These are phyloP conservation scores for Podarcis cretensis DNA, from an alignment of 2,113 vertebrate species.

Conservation along the genomic window DNA sequence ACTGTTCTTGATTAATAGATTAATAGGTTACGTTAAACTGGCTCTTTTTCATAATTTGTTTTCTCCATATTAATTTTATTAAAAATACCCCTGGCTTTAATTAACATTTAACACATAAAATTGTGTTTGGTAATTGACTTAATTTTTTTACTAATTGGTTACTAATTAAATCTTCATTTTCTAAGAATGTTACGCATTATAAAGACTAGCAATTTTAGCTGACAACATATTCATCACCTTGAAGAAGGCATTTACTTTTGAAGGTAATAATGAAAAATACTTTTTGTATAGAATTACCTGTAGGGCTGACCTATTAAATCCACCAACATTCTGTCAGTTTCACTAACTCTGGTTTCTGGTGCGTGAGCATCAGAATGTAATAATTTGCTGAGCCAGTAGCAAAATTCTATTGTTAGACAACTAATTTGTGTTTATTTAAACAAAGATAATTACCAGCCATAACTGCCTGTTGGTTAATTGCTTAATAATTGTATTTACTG, in stretches of 20 bases:
- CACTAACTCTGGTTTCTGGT: slow-evolving; percentile 13
- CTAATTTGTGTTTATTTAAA: slow-evolving; percentile 53
- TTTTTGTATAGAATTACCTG: slow-evolving; percentile 44
- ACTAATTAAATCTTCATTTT: slow-evolving; percentile 73
- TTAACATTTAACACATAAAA: slow-evolving; percentile 73
- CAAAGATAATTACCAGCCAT: slow-evolving; percentile 35
- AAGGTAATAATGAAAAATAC: slow-evolving; percentile 42
- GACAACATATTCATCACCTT: slow-evolving; percentile 61
- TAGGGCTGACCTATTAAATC: slow-evolving; percentile 31
- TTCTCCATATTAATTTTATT: slow-evolving; percentile 68
- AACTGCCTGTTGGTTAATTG: slow-evolving; percentile 39
- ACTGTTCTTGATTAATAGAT: slow-evolving; percentile 67
- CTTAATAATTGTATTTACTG: slow-evolving; percentile 43
- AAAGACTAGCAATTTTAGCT: slow-evolving; percentile 66
- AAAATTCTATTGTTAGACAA: slow-evolving; percentile 35
- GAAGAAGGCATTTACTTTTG: slow-evolving; percentile 31
- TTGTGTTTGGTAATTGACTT: slow-evolving; percentile 72
- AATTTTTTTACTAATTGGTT: slow-evolving; percentile 71
- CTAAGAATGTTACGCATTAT: slow-evolving; percentile 55
- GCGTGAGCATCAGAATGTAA: neutral
- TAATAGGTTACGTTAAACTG: slow-evolving; percentile 57
- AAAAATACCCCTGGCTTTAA: slow-evolving; percentile 71
- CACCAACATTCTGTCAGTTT: slow-evolving; percentile 9
- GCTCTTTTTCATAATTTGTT: slow-evolving; percentile 57
- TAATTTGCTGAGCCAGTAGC: slow-evolving; percentile 28